These are phyloP conservation scores for Podabrus alpinus DNA, from an alignment of 2,888 invertebrate species.

Conservation along the genomic window DNA sequence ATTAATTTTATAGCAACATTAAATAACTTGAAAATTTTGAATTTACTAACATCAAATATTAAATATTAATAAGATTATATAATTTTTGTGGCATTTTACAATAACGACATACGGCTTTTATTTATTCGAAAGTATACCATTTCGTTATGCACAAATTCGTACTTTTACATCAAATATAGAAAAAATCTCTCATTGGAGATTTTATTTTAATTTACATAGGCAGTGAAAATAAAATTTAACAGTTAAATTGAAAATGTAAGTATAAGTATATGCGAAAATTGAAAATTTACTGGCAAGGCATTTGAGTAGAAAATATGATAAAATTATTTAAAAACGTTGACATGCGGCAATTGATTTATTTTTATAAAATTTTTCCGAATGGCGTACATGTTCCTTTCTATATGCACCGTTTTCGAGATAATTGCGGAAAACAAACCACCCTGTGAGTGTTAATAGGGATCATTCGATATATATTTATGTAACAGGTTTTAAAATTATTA, in stretches of 20 bases:
- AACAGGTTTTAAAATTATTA: not conserved
- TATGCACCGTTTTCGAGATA: not conserved
- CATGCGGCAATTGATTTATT: not conserved
- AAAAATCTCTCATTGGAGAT: no score
- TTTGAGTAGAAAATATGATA: not conserved
- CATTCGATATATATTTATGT: not conserved
- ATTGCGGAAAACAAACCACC: not conserved
- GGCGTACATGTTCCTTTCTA: not conserved
- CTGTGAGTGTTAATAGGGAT: not conserved
- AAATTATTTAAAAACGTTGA: not conserved
- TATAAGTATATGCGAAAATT: not conserved
- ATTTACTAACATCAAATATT: no score
- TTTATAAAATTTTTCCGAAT: not conserved
- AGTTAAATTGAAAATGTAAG: no score
- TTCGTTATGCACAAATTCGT: not conserved
- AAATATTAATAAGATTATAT: no score
- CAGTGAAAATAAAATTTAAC: no score
- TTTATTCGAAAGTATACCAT: no score
- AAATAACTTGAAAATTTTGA: no score
- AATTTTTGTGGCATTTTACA: no score
- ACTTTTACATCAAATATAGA: no score
- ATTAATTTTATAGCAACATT: no score
- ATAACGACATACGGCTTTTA: no score
- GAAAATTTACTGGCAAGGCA: not conserved
- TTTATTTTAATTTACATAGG: no score